Evolutionary conservation across 1,140 invertebrate species (phyloP).

Genomic region (Pseudomyrmex gracilis): DNA sequence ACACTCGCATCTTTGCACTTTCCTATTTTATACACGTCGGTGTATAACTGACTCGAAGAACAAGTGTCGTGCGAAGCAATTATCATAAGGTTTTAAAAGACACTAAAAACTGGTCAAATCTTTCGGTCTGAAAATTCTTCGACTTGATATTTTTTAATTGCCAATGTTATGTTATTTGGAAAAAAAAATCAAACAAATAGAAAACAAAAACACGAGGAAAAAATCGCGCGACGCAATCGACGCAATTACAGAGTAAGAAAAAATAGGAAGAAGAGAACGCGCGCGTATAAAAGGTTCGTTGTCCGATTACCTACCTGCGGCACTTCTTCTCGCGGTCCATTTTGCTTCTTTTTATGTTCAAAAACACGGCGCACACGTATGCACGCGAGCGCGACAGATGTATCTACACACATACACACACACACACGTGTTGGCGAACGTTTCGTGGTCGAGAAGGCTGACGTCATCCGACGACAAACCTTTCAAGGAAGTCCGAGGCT

Average conservation of each 20-base stretch:
- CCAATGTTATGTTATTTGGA: background rate
- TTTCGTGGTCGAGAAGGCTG: conserved; percentile 47
- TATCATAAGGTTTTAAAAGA: background rate
- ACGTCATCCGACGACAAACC: conserved; percentile 59
- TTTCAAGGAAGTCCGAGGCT: conserved; percentile 58
- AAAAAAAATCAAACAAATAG: background rate
- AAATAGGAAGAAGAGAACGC: conserved; percentile 17
- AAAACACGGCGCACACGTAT: conserved; percentile 27
- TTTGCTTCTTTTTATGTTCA: conserved; percentile 31
- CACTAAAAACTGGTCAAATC: background rate
- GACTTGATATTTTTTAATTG: background rate
- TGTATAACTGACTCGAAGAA: background rate
- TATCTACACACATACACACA: background rate
- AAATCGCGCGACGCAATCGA: background rate
- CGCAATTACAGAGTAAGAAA: background rate
- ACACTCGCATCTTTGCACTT: conserved; percentile 12
- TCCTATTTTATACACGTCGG: background rate
- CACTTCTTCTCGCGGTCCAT: conserved; percentile 36
- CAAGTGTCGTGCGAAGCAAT: conserved; percentile 6
- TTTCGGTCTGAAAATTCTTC: background rate
- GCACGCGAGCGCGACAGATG: conserved; percentile 33
- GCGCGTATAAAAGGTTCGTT: conserved; percentile 31
- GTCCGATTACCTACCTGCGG: conserved; percentile 45
- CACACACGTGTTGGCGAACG: conserved; percentile 19
- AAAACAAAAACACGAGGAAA: background rate